A percentile compares a stretch with the other conserved stretches of the same genome.
Evolutionary conservation across 2,113 vertebrate genomes (phyloP).

Genomic region (Austrofundulus limnaeus): DNA sequence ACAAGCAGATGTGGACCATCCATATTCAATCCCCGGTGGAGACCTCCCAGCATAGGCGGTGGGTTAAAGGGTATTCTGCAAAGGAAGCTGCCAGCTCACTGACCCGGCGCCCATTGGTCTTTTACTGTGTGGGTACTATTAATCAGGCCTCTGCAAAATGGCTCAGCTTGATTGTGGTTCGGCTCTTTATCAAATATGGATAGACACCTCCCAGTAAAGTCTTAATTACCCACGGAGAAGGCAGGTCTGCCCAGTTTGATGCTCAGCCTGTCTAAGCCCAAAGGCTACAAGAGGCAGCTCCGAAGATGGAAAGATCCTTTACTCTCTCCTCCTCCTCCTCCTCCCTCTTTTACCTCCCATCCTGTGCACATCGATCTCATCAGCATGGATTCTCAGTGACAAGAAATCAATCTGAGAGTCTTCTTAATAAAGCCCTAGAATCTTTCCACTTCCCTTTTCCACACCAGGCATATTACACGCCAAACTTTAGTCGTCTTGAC

Average conservation of each 20-base stretch:
- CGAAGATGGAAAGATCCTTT: conserved; percentile 49
- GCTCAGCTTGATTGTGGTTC: conserved; percentile 62
- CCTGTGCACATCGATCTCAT: conserved; percentile 69
- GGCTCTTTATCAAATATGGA: conserved; percentile 78
- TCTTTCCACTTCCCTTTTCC: conserved; percentile 49
- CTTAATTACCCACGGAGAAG: conserved; percentile 71
- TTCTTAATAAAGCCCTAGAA: conserved; percentile 78
- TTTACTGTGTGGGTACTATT: conserved; percentile 59
- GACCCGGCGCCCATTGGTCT: conserved; percentile 42
- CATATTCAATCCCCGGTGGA: conserved; percentile 51
- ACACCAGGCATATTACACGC: conserved; percentile 10
- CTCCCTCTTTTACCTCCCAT: conserved; percentile 47
- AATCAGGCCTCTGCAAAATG: conserved; percentile 49
- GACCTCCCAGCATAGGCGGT: conserved; percentile 44
- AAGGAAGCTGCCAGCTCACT: conserved; percentile 48
- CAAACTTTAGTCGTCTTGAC: conserved; percentile 25
- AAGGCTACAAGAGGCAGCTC: conserved; percentile 39
- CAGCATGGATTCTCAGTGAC: conserved; percentile 57
- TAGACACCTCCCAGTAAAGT: conserved; percentile 66
- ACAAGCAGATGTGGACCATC: conserved; percentile 70
- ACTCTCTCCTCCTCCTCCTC: conserved; percentile 41
- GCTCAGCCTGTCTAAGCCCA: conserved; percentile 38
- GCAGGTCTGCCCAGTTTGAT: conserved; percentile 48
- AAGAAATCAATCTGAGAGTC: conserved; percentile 77
- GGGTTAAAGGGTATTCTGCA: conserved; percentile 64